Evolutionary conservation across 2,797 vertebrate species (phyloP), one percentile per base, ranked within the genome.

Genomic region (Hylomyscus alleni): DNA sequence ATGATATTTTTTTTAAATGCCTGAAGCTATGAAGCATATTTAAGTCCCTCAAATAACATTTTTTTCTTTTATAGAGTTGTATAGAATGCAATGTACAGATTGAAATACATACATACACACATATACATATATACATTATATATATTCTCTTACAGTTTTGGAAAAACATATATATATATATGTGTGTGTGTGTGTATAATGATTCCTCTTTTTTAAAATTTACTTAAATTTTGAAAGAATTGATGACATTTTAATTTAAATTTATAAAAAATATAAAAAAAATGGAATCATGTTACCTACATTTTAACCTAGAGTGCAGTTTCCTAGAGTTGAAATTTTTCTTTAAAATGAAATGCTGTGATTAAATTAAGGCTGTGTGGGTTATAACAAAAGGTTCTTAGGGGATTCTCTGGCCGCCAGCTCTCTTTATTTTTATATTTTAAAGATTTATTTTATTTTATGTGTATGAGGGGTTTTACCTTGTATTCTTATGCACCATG

Each of bases 1-100:
- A 95, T 96, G 90, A 81, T 95, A 93, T 97, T 98, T 96, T 97
- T 44, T 97, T 56, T 98, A 98, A 95, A 94, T 95, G 54, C 86
- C 90, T 31, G 73, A 81, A 94, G 97, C 62, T 78, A 97, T 97
- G 0, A 34, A 56, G 52, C 93, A 83, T 10, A 14, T 97, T 97
- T 98, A 96, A 96, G 80, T 96, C 78, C 56, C 93, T 80, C 40
- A 56, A 97, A 90, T 91, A 95, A 84, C 11, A 93, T 58, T 89
- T 97, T 96, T 96, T 44, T 56, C 92, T 86, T 94, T 97, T 96
- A 94, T 87, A 86, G 47, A 93, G 90, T 84, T 96, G 17, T 69
- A 77, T 77, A 69, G 76, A 95, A 89, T 89, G 75, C 22, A 89
- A 94, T 91, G 31, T 93, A 31, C 29, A 89, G 72, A 86, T 83